Conservation (phyloP, 2,888 invertebrate species). For the Synergus gifuensis region DNA sequence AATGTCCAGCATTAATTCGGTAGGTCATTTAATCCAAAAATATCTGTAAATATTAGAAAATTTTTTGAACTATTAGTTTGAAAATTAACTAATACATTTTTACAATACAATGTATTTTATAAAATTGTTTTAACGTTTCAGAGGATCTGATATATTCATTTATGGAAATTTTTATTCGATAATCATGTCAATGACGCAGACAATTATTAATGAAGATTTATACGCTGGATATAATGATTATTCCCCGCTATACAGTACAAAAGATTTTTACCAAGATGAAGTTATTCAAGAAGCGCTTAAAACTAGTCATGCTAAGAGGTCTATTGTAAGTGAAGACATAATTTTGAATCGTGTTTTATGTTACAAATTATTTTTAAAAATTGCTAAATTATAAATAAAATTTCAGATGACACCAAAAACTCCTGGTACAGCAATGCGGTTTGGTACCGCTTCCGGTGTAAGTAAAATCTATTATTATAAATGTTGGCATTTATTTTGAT, state of each 20-base stretch:
- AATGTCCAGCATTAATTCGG: neutral
- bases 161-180: neutral
- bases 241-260: conserved; percentile 82
- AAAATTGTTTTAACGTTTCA: neutral
- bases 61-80: neutral
- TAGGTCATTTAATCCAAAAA: neutral
- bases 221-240: conserved; percentile 86
- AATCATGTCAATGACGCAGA: conserved; percentile 50
- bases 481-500: neutral
- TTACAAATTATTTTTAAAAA: conserved; percentile 18
- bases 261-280: conserved; percentile 86
- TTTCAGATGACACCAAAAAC: conserved; percentile 76
- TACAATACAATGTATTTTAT: no score
- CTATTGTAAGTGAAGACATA: conserved; percentile 79
- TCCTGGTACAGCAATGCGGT: conserved; percentile 79
- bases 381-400: neutral
- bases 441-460: conserved; percentile 81
- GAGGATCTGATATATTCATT: neutral
- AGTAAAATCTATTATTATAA: conserved; percentile 50
- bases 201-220: conserved; percentile 81
- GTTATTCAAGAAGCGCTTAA: conserved; percentile 88
- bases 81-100: neutral
- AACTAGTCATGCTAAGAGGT: conserved; percentile 85
- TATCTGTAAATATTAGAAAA: neutral
- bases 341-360: conserved; percentile 24